Percentiles rank a stretch among this genome's conserved stretches.
Evolutionary conservation across 2,888 invertebrate species (phyloP).

Genomic region (Gnatocerus cornutus): DNA sequence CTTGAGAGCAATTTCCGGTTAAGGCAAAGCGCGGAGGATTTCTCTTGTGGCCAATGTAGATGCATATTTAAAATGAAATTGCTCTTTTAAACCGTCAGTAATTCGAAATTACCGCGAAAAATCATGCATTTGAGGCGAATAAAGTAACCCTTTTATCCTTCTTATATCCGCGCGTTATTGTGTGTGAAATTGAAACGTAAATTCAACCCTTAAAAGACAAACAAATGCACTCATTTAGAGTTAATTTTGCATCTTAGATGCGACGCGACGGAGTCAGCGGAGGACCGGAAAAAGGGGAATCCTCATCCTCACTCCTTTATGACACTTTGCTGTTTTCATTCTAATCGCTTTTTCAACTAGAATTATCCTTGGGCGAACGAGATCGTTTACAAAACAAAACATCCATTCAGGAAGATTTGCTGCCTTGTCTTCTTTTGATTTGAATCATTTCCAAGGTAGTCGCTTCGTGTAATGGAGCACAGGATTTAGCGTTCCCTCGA

Average conservation of each 20-base stretch:
- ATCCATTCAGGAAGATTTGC: slow-evolving; percentile 31
- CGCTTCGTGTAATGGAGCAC: slow-evolving; percentile 41
- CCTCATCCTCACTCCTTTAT: slow-evolving; percentile 43
- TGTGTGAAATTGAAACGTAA: slow-evolving; percentile 72
- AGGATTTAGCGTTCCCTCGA: slow-evolving; percentile 65
- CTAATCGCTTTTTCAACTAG: slow-evolving; percentile 41
- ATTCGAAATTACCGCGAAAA: slow-evolving; percentile 69
- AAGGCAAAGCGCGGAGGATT: slow-evolving; percentile 50
- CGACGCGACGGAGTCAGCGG: slow-evolving; percentile 15
- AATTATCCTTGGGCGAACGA: slow-evolving; percentile 26
- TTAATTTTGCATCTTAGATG: slow-evolving; percentile 61
- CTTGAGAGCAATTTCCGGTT: slow-evolving; percentile 41
- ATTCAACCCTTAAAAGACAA: slow-evolving; percentile 67
- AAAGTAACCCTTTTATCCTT: slow-evolving; percentile 68
- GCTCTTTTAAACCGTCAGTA: slow-evolving; percentile 63
- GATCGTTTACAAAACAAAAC: slow-evolving; percentile 31
- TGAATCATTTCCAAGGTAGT: slow-evolving; percentile 42
- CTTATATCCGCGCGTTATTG: slow-evolving; percentile 68
- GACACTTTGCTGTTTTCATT: slow-evolving; percentile 41
- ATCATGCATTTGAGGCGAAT: slow-evolving; percentile 68
- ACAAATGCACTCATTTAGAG: slow-evolving; percentile 63
- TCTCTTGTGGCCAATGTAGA: slow-evolving; percentile 67
- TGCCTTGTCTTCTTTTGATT: slow-evolving; percentile 35
- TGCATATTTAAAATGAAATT: slow-evolving; percentile 68
- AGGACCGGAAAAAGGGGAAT: slow-evolving; percentile 42